These are phyloP conservation scores for Crioceris asparagi DNA, from an alignment of 2,888 invertebrate species.

Conservation along the genomic window DNA sequence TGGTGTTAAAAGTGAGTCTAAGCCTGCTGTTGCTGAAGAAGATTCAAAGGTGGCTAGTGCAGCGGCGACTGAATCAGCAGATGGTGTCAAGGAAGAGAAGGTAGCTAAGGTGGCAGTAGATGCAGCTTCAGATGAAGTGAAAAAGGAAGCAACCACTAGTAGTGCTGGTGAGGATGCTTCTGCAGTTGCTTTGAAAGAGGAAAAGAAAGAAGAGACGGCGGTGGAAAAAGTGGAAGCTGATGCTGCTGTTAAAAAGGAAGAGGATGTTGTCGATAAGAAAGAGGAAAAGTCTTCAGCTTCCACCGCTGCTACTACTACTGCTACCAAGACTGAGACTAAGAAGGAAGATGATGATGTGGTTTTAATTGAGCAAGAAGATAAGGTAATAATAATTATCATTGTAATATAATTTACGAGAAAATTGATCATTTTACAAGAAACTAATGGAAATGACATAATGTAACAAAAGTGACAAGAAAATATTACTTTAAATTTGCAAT, in stretches of 20 bases:
- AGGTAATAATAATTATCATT: slow-evolving; percentile 15
- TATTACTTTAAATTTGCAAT: no score
- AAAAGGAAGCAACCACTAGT: slow-evolving; percentile 9
- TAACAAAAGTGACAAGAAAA: no score
- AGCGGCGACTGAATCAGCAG: slow-evolving; percentile 22
- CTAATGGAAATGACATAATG: no score
- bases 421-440: no score
- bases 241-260: slow-evolving; percentile 18
- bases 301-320: no score
- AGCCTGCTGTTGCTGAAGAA: slow-evolving; percentile 11
- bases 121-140: slow-evolving; percentile 26
- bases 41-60: slow-evolving; percentile 26
- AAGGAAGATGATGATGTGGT: slow-evolving; percentile 55
- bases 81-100: not conserved
- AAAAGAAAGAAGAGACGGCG: slow-evolving; percentile 8
- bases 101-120: slow-evolving; percentile 3
- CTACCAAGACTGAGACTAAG: slow-evolving; percentile 38
- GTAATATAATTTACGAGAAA: not conserved
- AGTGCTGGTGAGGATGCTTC: no score
- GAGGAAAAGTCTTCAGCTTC: no score
- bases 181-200: slow-evolving; percentile 7
- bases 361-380: slow-evolving; percentile 50
- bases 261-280: slow-evolving; percentile 35
- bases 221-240: slow-evolving; percentile 12
- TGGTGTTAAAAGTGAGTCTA: no score